These are phyloP conservation scores for Potorous gilbertii DNA, from an alignment of 2,797 vertebrate genomes.

Conservation along the genomic window DNA sequence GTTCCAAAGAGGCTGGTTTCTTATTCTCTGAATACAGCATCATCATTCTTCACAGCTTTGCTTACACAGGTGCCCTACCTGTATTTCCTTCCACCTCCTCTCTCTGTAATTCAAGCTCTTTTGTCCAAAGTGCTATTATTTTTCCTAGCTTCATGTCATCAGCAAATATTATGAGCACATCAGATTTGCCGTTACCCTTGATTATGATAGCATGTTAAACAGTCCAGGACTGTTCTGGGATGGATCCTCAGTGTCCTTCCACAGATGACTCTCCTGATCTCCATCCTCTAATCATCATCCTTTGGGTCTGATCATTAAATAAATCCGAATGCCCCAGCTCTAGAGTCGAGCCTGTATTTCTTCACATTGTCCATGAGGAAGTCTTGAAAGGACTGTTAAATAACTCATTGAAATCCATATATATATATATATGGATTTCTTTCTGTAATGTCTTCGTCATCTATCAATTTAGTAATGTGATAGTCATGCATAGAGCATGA, in stretches of 20 bases:
- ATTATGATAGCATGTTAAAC: background rate
- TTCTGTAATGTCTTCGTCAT: no score
- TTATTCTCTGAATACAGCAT: background rate
- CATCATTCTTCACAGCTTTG: background rate
- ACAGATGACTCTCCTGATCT: background rate
- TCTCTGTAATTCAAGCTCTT: background rate
- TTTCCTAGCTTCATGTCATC: background rate
- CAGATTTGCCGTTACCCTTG: background rate
- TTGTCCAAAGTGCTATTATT: background rate
- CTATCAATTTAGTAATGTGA: no score
- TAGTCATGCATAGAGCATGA: no score
- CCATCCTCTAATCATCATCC: background rate
- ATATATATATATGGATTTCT: no score
- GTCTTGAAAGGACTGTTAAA: no score
- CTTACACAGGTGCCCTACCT: background rate
- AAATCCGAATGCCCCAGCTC: background rate
- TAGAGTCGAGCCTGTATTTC: background rate
- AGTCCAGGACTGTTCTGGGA: background rate
- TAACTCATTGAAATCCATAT: no score
- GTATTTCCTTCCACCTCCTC: background rate
- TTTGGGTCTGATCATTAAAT: background rate
- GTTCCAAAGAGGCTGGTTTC: background rate
- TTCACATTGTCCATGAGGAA: background rate
- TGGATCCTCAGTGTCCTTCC: background rate
- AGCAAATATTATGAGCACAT: background rate